phyloP scores from a whole-genome alignment of 2,113 vertebrate species.

The Bettongia penicillata region DNA sequence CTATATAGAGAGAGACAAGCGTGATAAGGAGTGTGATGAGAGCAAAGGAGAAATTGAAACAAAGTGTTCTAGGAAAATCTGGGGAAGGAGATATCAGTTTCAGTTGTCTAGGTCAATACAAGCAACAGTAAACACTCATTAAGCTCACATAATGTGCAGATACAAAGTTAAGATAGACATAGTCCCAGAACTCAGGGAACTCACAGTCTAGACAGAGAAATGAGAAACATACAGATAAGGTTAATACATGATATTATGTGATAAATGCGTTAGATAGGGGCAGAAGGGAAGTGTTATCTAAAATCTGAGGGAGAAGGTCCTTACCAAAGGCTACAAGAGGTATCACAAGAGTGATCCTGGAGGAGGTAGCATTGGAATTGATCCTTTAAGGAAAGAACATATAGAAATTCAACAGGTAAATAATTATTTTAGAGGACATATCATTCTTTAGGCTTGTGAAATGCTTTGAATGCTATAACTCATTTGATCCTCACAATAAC shows the following conservation, averaged over 20 bases:
- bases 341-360: not conserved
- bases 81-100: no score
- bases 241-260: not conserved
- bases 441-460: not conserved
- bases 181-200: not conserved
- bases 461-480: not conserved
- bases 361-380: not conserved
- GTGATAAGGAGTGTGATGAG: not conserved
- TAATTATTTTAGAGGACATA: not conserved
- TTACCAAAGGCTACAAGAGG: not conserved
- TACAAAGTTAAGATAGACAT: not conserved
- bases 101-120: not conserved
- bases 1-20: not conserved
- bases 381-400: not conserved
- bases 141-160: not conserved
- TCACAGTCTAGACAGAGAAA: not conserved
- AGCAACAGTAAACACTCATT: not conserved
- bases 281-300: not conserved
- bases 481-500: not conserved
- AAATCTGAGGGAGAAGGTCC: not conserved
- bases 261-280: not conserved
- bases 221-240: not conserved
- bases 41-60: not conserved
- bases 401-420: not conserved
- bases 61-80: no score